Conservation (phyloP, 1,140 invertebrate species). For the Anoplolepis gracilipes region DNA sequence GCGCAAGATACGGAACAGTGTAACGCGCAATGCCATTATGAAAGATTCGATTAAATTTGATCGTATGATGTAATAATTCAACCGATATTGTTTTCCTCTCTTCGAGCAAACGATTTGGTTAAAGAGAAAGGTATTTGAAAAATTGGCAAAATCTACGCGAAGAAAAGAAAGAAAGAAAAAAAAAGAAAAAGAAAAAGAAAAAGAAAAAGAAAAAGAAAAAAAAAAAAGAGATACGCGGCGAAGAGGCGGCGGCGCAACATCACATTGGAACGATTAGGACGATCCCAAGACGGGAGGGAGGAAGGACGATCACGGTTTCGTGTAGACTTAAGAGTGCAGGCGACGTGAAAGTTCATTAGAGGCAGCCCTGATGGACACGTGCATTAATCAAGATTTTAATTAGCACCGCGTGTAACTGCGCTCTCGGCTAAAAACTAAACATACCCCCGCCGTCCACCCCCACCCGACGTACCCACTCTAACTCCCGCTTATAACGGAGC, state of each 20-base stretch:
- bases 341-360: constrained; percentile 77
- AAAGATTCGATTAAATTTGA: neutral
- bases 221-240: neutral
- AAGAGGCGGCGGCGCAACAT: neutral
- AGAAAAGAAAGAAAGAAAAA: too few species aligned
- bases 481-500: constrained; percentile 77
- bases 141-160: neutral
- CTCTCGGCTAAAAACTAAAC: constrained; percentile 83
- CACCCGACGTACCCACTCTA: constrained; percentile 70
- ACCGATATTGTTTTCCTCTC: neutral
- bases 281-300: neutral
- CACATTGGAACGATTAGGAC: constrained; percentile 37
- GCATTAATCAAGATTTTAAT: constrained; percentile 86
- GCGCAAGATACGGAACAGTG: neutral
- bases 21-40: neutral
- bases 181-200: neutral
- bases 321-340: constrained; percentile 74
- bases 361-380: constrained; percentile 82
- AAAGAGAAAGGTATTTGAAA: neutral
- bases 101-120: neutral
- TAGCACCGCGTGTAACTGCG: constrained; percentile 82
- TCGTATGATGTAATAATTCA: neutral
- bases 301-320: constrained; percentile 74
- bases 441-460: constrained; percentile 70
- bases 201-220: neutral